These are phyloP conservation scores for Andrena fulva DNA, from an alignment of 2,888 invertebrate genomes.

Conservation along the genomic window DNA sequence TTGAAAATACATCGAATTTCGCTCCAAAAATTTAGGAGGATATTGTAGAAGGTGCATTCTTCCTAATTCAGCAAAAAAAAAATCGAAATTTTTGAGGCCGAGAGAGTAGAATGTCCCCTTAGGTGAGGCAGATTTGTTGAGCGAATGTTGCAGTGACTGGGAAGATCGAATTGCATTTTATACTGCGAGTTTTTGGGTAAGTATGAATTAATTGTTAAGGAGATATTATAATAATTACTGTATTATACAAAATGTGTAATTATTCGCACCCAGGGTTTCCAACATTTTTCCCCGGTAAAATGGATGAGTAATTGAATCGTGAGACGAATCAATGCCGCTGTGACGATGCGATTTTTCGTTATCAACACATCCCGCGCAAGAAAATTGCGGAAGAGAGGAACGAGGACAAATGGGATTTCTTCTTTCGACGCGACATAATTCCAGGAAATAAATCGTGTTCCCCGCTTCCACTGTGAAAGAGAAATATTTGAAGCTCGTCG, in stretches of 20 bases:
- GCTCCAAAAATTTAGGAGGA: too few relatives aligned
- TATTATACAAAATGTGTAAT: neutral
- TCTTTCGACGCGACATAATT: conserved; percentile 15
- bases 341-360: conserved; percentile 13
- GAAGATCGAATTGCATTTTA: too few relatives aligned
- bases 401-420: conserved; percentile 16
- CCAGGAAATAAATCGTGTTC: conserved; percentile 41
- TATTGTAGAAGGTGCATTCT: too few relatives aligned
- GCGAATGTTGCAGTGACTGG: too few relatives aligned
- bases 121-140: too few relatives aligned
- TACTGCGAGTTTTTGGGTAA: too few relatives aligned
- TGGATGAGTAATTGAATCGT: neutral
- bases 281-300: neutral
- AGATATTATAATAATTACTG: too few relatives aligned
- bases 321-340: neutral
- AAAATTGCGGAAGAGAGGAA: conserved; percentile 14
- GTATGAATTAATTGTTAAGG: too few relatives aligned
- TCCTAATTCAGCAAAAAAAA: too few relatives aligned
- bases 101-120: too few relatives aligned
- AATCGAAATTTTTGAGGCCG: too few relatives aligned
- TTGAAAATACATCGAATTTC: too few relatives aligned
- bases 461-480: neutral
- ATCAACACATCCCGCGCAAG: neutral
- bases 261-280: neutral
- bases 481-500: conserved; percentile 1